Conservation (phyloP, 2,888 invertebrate genomes). For the Dyspetes luteomarginatus region DNA sequence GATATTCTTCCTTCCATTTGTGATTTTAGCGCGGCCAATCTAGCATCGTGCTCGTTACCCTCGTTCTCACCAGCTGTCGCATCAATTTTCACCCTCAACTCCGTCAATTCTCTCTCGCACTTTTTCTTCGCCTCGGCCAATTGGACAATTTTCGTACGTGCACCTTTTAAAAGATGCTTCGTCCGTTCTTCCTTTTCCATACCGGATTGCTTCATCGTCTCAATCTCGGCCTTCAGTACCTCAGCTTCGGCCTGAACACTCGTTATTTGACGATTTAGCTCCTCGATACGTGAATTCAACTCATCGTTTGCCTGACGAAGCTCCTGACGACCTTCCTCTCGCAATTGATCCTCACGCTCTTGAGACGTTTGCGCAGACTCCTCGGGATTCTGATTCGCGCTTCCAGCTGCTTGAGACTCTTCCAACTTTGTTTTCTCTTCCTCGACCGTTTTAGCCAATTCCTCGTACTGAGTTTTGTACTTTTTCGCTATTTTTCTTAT, state of each 20-base stretch:
- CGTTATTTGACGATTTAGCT: constrained; percentile 82
- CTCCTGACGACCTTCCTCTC: constrained; percentile 84
- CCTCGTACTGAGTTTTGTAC: constrained; percentile 94
- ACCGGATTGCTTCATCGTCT: constrained; percentile 85
- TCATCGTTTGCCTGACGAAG: constrained; percentile 79
- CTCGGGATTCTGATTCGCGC: constrained; percentile 81
- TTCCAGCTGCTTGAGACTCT: constrained; percentile 83
- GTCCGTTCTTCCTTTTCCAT: constrained; percentile 88
- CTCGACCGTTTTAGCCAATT: constrained; percentile 88
- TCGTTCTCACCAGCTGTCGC: constrained; percentile 75
- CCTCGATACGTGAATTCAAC: constrained; percentile 77
- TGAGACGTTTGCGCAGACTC: constrained; percentile 78
- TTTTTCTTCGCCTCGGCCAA: constrained; percentile 89
- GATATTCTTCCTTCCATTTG: constrained; percentile 89
- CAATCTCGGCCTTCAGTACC: constrained; percentile 87
- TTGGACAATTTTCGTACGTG: constrained; percentile 89
- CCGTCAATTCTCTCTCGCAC: constrained; percentile 79
- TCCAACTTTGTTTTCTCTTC: constrained; percentile 86
- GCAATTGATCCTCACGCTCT: constrained; percentile 83
- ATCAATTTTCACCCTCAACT: constrained; percentile 78
- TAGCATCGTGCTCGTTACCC: constrained; percentile 79
- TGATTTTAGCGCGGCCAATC: constrained; percentile 87
- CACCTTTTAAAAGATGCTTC: constrained; percentile 89
- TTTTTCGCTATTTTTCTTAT: constrained; percentile 96
- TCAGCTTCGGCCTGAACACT: constrained; percentile 86